Conservation (phyloP, 2,888 invertebrate genomes). For the Hydraecia micacea region DNA sequence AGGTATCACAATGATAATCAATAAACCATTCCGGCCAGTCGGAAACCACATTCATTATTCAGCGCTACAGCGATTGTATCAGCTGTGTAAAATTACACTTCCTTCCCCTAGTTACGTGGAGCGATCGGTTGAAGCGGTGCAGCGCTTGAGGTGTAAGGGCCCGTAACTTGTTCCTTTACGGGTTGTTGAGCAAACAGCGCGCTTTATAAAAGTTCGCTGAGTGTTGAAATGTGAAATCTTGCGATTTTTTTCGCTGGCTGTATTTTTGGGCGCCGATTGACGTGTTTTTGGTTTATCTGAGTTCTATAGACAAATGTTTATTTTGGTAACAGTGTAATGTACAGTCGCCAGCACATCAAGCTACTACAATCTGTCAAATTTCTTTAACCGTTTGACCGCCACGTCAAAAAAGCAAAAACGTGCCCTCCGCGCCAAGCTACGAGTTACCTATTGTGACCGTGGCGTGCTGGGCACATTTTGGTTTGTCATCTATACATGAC, state of each 20-base stretch:
- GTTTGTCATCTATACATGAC: no score
- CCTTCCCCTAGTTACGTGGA: slow-evolving; percentile 69
- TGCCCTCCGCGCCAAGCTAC: no score
- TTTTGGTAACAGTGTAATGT: background rate
- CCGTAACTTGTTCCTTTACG: slow-evolving; percentile 70
- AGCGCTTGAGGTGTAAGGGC: slow-evolving; percentile 68
- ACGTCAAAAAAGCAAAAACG: no score
- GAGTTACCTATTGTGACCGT: no score
- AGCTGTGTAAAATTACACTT: slow-evolving; percentile 79
- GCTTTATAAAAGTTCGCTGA: slow-evolving; percentile 65
- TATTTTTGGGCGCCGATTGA: slow-evolving; percentile 30
- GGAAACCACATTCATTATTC: slow-evolving; percentile 79
- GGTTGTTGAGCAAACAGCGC: slow-evolving; percentile 69
- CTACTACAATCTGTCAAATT: no score
- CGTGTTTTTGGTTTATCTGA: slow-evolving; percentile 16
- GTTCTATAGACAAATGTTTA: slow-evolving; percentile 11
- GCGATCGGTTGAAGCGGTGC: slow-evolving; percentile 64
- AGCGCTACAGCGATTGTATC: slow-evolving; percentile 75
- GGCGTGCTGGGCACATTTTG: no score
- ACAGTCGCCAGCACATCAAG: no score
- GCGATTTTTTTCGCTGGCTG: slow-evolving; percentile 47
- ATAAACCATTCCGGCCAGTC: slow-evolving; percentile 70
- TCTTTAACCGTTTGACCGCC: no score
- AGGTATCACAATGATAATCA: slow-evolving; percentile 68
- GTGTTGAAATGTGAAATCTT: slow-evolving; percentile 67